Conservation (phyloP, 2,888 invertebrate genomes). For the Ormyrus thymus region DNA sequence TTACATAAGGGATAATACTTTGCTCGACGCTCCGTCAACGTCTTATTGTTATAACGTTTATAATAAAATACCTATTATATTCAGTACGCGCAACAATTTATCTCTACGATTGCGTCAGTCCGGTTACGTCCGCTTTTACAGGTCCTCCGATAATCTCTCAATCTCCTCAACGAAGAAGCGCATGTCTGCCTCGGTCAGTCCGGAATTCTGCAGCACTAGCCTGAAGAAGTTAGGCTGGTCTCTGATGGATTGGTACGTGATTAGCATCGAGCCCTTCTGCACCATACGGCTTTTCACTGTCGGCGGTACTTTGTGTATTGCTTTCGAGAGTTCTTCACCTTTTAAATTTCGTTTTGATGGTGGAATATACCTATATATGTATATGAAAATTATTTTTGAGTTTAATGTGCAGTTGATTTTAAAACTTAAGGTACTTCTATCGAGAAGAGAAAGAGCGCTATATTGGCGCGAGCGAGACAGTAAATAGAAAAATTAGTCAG, state of each 20-base stretch:
- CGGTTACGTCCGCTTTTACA: constrained; percentile 70
- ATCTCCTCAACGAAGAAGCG: constrained; percentile 91
- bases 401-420: too few species aligned
- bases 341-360: constrained; percentile 78
- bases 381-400: too few species aligned
- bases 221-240: constrained; percentile 95
- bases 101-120: neutral
- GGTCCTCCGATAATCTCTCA: constrained; percentile 86
- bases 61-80: neutral
- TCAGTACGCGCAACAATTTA: neutral
- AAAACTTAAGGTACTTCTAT: too few species aligned
- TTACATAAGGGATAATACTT: too few species aligned
- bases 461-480: too few species aligned
- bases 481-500: too few species aligned
- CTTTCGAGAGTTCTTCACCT: constrained; percentile 73
- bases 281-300: constrained; percentile 97
- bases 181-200: constrained; percentile 88
- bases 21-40: neutral
- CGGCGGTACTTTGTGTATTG: constrained; percentile 89
- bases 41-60: constrained; percentile 28
- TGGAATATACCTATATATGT: constrained; percentile 92
- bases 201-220: constrained; percentile 94
- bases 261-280: constrained; percentile 95
- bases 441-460: too few species aligned
- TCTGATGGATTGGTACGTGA: constrained; percentile 94